Evolutionary conservation across 2,113 vertebrate species (phyloP), one percentile per base, ranked within the genome.

Genomic region (Cacatua alba): DNA sequence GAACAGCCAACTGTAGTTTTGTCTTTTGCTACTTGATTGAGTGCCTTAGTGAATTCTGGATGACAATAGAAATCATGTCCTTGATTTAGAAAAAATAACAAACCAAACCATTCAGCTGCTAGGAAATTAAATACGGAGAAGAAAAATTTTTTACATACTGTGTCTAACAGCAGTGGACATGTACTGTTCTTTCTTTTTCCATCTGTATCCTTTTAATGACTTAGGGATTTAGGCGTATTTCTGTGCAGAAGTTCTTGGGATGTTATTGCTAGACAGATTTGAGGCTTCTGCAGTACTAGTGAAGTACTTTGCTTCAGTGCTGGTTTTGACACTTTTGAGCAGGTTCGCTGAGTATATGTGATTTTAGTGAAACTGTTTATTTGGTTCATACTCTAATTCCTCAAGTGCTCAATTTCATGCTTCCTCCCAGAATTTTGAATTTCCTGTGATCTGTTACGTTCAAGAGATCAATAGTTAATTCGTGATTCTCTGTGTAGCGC

Each of bases 281-380:
- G 53, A 69, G 70, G 41, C 59, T 88, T 72, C 39, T 81, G 87
- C 33, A 35, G 0, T 82, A 17, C 53, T 80, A 69, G 17, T 53
- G 68, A 67, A 88, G 51, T 51, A 17, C 52, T 82, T 87, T 20
- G 28, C 67, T 62, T 52, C 80, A 33, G 18, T 37, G 11, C 37
- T 0, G 0, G 23, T 75, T 64, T 37, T 0, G 0, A 10, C 84
- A 19, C 31, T 53, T 48, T 17, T 53, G 14, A 60, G 64, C 14
- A 44, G 31, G 37, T 49, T 87, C 1, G 1, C 11, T 10, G 35
- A 74, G 13, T 71, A 19, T 88, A 77, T 64, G 55, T 79, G 51
- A 24, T 72, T 11, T 53, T 67, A 39, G 19, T 21, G 60, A 68
- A 86, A 21, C 46, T 35, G 3, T 43, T 5, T 18, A 13, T 88